A percentile compares a stretch with the other conserved stretches of the same genome.
Evolutionary conservation across 2,888 invertebrate species (phyloP).

Genomic region (Coelopa pilipes): DNA sequence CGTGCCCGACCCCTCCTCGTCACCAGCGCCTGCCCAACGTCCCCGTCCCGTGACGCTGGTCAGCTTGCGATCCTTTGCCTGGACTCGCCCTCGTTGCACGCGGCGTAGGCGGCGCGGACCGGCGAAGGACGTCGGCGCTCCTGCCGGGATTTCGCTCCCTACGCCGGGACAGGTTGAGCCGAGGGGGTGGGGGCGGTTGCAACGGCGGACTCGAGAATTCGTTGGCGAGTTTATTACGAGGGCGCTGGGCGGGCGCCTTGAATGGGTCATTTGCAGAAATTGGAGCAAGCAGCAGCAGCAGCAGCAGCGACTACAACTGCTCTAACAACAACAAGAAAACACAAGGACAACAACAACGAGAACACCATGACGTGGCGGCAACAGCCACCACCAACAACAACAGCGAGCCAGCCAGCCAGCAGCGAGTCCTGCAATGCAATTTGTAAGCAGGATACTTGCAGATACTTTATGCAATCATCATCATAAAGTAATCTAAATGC

Average conservation of each 20-base stretch:
- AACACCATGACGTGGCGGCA: background rate
- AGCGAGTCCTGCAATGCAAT: conserved; percentile 24
- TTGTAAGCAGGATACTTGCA: conserved; percentile 22
- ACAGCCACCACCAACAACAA: no score
- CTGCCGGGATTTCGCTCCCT: no score
- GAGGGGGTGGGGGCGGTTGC: background rate
- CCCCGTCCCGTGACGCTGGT: no score
- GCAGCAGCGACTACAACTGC: no score
- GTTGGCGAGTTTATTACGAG: conserved; percentile 27
- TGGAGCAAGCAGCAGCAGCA: conserved; percentile 4
- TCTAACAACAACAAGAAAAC: background rate
- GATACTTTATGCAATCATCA: conserved; percentile 33
- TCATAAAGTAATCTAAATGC: conserved; percentile 32
- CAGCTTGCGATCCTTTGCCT: no score
- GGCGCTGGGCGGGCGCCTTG: conserved; percentile 32
- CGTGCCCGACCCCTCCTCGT: no score
- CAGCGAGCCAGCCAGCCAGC: background rate
- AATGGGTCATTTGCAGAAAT: conserved; percentile 33
- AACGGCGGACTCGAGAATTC: background rate
- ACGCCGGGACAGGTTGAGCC: no score
- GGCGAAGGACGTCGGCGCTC: no score
- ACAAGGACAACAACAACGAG: no score
- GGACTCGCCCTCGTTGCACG: no score
- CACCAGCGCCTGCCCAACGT: no score
- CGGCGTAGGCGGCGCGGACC: no score